These are phyloP conservation scores for Kryphioiulus occultus DNA, from an alignment of 2,888 invertebrate genomes.

Conservation along the genomic window DNA sequence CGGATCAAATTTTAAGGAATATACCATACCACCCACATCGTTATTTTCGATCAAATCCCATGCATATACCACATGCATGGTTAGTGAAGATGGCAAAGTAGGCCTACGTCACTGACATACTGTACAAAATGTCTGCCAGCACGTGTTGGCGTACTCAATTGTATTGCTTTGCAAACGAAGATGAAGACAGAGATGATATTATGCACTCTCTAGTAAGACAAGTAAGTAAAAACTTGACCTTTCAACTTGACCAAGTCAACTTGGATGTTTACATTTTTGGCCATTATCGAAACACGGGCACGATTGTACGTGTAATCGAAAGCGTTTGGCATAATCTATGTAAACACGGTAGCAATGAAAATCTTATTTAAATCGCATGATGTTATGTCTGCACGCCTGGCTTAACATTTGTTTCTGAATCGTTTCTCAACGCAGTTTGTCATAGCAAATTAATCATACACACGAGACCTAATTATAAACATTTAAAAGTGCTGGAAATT, in stretches of 20 bases:
- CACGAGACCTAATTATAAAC: constrained; percentile 43
- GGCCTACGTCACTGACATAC: too few species aligned
- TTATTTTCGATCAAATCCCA: too few species aligned
- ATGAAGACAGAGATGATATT: not conserved
- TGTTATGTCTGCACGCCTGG: constrained; percentile 44
- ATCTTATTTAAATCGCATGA: constrained; percentile 28
- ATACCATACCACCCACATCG: too few species aligned
- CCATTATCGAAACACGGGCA: constrained; percentile 29
- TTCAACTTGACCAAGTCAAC: not conserved
- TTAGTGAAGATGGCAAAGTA: not conserved
- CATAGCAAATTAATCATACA: constrained; percentile 47
- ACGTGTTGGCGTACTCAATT: not conserved
- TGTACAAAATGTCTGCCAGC: too few species aligned
- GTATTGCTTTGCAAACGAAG: not conserved
- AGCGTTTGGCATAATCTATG: constrained; percentile 29
- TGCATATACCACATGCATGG: too few species aligned
- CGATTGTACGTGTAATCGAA: constrained; percentile 24
- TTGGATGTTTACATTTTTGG: not conserved
- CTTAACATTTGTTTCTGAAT: constrained; percentile 25
- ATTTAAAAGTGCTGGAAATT: constrained; percentile 4
- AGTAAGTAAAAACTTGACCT: not conserved
- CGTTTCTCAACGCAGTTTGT: constrained; percentile 41
- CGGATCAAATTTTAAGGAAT: not conserved
- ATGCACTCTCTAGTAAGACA: not conserved
- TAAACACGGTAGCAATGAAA: constrained; percentile 44